Base-by-base conservation (phyloP, 1,140 invertebrate species). In the Macrocentrus cingulum region DNA sequence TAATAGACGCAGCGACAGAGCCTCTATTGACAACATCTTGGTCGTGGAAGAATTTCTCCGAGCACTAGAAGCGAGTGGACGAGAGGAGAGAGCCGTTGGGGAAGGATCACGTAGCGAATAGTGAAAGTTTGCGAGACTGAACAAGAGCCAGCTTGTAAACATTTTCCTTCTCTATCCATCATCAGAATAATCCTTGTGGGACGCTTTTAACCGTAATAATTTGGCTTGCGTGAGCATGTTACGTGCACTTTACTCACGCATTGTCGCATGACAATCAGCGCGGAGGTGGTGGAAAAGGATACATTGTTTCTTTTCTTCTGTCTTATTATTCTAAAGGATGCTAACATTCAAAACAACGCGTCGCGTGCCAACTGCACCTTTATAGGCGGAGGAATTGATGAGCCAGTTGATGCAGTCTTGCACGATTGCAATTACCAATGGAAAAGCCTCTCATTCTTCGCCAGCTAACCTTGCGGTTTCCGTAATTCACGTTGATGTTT, bases 41-140 rank as follows among this genome's bases (percentile, higher is more conserved):
- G 13, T 51, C 49, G 18, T 51, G 49, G 50, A 53, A 59, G 57
- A 59, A 59, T 59, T 59, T 59, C 57, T 48, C 50, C 54, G 18
- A 46, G 32, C 45, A 18, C 16, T 29, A 41, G 13, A 44, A 25
- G 29, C 18, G 13, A 25, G 41, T 37, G 49, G 25, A 29, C 25
- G 19, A 37, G 49, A 51, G 50, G 42, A 18, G 32, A 36, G 25
- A 29, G 25, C 25, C 9, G 25, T 4, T 29, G 29, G 51, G 50
- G 42, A 37, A 48, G 44, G 49, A 45, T 58, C 55, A 57, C 55
- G 55, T 46, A 58, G 34, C 57, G 29, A 59, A 53, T 49, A 59
- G 57, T 59, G 57, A 59, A 59, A 59, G 57, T 59, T 59, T 41
- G 50, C 57, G 57, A 59, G 50, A 51, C 57, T 59, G 51, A 16